phyloP scores from a whole-genome alignment of 2,888 invertebrate genomes.

The Athalia rosae region DNA sequence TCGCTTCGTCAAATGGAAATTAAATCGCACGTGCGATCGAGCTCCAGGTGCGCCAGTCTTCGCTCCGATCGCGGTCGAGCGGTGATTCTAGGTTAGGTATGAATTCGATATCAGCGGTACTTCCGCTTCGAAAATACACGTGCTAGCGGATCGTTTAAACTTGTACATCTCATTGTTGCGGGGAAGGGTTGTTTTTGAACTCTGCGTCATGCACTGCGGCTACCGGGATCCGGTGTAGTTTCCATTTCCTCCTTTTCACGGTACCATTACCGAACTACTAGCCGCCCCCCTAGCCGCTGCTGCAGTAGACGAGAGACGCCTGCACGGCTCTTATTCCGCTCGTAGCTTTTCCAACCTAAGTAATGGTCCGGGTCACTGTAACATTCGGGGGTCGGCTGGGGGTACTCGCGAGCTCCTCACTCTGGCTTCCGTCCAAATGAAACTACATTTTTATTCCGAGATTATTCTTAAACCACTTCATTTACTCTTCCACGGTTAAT shows the following conservation, averaged over 20 bases:
- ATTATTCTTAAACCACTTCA: slow-evolving; percentile 40
- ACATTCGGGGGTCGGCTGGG: background rate
- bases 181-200: slow-evolving; percentile 35
- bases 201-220: background rate
- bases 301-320: too few relatives aligned
- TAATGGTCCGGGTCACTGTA: slow-evolving; percentile 33
- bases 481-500: slow-evolving; percentile 20
- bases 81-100: too few relatives aligned
- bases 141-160: slow-evolving; percentile 21
- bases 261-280: too few relatives aligned
- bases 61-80: too few relatives aligned
- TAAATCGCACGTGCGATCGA: too few relatives aligned
- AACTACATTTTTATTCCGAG: slow-evolving; percentile 40
- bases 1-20: too few relatives aligned
- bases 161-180: background rate
- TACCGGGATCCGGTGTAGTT: too few relatives aligned
- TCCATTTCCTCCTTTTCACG: too few relatives aligned
- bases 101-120: too few relatives aligned
- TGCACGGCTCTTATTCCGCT: background rate
- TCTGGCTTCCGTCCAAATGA: slow-evolving; percentile 38
- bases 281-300: too few relatives aligned
- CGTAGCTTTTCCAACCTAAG: slow-evolving; percentile 27
- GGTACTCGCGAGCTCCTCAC: slow-evolving; percentile 11
- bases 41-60: too few relatives aligned
- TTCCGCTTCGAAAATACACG: too few relatives aligned